phyloP scores from a whole-genome alignment of 1,140 invertebrate species.

The Cyclargus thomasi region DNA sequence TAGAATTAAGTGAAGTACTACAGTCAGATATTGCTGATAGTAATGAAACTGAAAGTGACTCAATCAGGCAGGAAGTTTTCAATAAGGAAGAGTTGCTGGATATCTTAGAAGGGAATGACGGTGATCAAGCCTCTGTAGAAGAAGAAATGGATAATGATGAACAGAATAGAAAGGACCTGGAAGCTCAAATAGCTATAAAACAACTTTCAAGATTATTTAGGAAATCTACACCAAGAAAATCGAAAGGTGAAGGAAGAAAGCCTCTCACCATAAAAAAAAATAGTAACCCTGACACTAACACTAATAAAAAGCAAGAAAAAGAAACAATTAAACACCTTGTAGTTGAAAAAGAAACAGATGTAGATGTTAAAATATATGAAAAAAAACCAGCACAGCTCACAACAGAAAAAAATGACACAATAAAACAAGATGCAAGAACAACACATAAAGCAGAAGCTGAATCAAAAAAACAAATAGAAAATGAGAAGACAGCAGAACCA shows the following conservation, averaged over 20 bases:
- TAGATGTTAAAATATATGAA: not conserved
- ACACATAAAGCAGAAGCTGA: constrained; percentile 14
- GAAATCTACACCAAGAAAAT: constrained; percentile 16
- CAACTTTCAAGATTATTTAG: constrained; percentile 37
- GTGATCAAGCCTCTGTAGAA: constrained; percentile 27
- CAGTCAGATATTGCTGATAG: constrained; percentile 44
- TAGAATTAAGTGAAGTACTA: constrained; percentile 61
- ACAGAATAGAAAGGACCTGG: constrained; percentile 25
- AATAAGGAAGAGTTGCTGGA: constrained; percentile 66
- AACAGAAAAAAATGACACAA: not conserved
- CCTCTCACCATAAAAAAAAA: constrained; percentile 16
- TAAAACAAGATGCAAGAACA: constrained; percentile 5
- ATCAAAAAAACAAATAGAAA: constrained; percentile 17
- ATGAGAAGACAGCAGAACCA: constrained; percentile 22
- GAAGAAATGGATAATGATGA: constrained; percentile 10
- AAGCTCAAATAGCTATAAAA: constrained; percentile 49
- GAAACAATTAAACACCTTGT: constrained; percentile 9
- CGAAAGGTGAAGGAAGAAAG: constrained; percentile 23
- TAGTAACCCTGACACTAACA: constrained; percentile 3
- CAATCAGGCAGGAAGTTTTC: constrained; percentile 53
- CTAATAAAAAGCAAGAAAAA: constrained; percentile 17
- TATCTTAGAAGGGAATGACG: constrained; percentile 66
- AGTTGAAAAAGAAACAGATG: not conserved
- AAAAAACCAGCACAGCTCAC: not conserved
- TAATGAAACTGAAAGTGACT: constrained; percentile 55